Percentiles rank a stretch among this genome's conserved stretches.
Evolutionary conservation across 2,797 vertebrate genomes (phyloP).

Genomic region (Taeniopygia guttata): DNA sequence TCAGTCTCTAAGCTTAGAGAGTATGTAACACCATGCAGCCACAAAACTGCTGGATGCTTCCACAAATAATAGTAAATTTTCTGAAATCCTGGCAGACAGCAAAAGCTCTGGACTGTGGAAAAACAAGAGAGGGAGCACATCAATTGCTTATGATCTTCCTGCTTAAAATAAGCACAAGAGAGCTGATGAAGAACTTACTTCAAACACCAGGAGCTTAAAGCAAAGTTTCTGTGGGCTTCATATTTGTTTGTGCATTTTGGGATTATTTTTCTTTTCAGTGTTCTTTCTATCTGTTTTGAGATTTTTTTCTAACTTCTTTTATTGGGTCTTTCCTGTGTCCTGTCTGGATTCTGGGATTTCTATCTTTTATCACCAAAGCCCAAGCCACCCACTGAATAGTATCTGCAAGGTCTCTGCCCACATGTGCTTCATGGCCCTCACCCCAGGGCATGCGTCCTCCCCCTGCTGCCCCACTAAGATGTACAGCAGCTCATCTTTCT

Average conservation of each 20-base stretch:
- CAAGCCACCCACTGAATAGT: neutral
- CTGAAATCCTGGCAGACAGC: neutral
- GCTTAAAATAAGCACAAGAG: slow-evolving; percentile 30
- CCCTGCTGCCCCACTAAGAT: slow-evolving; percentile 90
- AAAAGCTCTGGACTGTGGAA: neutral
- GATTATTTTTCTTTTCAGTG: slow-evolving; percentile 3
- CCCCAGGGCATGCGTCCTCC: slow-evolving; percentile 90
- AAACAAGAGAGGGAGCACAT: neutral
- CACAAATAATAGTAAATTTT: neutral
- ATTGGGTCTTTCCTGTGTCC: neutral
- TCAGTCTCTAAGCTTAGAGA: neutral
- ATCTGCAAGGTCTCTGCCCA: neutral
- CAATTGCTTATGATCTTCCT: neutral
- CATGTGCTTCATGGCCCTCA: slow-evolving; percentile 24
- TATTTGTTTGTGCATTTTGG: neutral
- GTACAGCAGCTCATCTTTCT: slow-evolving; percentile 85
- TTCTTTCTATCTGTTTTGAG: neutral
- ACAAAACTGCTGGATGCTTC: neutral
- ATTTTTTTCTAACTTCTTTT: slow-evolving; percentile 1
- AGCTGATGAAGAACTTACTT: slow-evolving; percentile 3
- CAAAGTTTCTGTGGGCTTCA: neutral
- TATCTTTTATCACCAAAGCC: neutral
- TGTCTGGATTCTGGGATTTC: neutral
- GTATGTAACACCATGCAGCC: neutral
- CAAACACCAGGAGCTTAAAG: slow-evolving; percentile 11